These are phyloP conservation scores for Diorhabda elongata DNA, from an alignment of 1,140 invertebrate species.

Conservation along the genomic window DNA sequence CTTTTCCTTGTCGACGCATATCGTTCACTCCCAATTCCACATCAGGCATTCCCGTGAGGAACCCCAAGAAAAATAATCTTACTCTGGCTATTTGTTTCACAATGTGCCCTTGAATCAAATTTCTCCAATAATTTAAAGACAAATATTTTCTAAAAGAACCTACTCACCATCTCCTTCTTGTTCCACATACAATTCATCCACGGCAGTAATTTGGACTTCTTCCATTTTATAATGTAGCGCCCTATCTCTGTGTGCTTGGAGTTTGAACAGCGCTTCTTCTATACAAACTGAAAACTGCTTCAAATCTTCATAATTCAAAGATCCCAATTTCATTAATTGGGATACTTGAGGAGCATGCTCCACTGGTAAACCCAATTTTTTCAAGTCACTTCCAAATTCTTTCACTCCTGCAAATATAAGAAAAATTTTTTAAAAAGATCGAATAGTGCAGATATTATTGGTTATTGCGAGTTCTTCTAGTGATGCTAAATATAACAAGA, in stretches of 20 bases:
- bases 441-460: too few relatives aligned
- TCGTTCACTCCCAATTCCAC: constrained; percentile 98
- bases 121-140: background rate
- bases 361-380: constrained; percentile 90
- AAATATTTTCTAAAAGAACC: background rate
- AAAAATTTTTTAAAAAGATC: too few relatives aligned
- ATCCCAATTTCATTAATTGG: constrained; percentile 94
- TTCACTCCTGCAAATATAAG: constrained; percentile 53
- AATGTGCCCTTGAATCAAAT: constrained; percentile 60
- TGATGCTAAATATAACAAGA: too few relatives aligned
- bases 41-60: constrained; percentile 87
- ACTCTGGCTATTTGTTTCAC: constrained; percentile 92
- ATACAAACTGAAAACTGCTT: constrained; percentile 85
- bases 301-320: constrained; percentile 82
- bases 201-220: constrained; percentile 92
- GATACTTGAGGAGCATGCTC: constrained; percentile 96
- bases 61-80: constrained; percentile 91
- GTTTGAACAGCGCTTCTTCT: constrained; percentile 84
- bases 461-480: too few relatives aligned
- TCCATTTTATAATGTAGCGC: constrained; percentile 96
- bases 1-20: constrained; percentile 91
- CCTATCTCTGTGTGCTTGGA: constrained; percentile 79
- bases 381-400: constrained; percentile 87
- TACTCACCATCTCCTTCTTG: constrained; percentile 67
- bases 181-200: constrained; percentile 94